Conservation (phyloP, 2,113 vertebrate species). For the Balaeniceps rex region DNA sequence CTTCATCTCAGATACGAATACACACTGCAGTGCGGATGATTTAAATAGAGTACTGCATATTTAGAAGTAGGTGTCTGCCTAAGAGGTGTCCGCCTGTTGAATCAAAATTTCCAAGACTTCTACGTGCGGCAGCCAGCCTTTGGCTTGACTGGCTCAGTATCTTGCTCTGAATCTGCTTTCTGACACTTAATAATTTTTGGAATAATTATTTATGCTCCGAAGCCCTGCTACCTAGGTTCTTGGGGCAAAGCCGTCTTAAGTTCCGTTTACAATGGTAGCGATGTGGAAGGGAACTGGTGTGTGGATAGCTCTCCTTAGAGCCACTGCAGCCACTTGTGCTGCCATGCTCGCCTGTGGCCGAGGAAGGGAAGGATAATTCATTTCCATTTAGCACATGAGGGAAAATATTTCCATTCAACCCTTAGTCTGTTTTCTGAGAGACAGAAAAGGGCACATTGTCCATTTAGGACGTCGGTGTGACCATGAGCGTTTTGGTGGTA, state of each 20-base stretch:
- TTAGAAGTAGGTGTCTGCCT: not conserved
- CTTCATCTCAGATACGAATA: not conserved
- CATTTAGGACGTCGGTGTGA: not conserved
- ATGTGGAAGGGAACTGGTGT: not conserved
- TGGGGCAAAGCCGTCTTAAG: not conserved
- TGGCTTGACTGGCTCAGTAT: not conserved
- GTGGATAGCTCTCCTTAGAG: not conserved
- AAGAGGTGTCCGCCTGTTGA: not conserved
- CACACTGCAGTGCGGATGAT: not conserved
- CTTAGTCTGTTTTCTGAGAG: not conserved
- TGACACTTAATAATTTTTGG: not conserved
- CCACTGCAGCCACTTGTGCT: not conserved
- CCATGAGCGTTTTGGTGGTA: not conserved
- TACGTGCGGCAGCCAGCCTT: not conserved
- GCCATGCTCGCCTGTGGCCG: not conserved
- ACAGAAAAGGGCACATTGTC: not conserved
- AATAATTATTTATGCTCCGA: not conserved
- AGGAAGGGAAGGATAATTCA: not conserved
- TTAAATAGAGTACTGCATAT: not conserved
- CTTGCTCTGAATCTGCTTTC: not conserved
- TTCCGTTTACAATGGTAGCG: not conserved
- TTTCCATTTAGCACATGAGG: not conserved
- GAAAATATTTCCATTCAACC: not conserved
- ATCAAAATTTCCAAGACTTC: not conserved
- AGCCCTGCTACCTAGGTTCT: not conserved